Evolutionary conservation across 2,113 vertebrate species (phyloP).

Genomic region (Gopherus flavomarginatus): DNA sequence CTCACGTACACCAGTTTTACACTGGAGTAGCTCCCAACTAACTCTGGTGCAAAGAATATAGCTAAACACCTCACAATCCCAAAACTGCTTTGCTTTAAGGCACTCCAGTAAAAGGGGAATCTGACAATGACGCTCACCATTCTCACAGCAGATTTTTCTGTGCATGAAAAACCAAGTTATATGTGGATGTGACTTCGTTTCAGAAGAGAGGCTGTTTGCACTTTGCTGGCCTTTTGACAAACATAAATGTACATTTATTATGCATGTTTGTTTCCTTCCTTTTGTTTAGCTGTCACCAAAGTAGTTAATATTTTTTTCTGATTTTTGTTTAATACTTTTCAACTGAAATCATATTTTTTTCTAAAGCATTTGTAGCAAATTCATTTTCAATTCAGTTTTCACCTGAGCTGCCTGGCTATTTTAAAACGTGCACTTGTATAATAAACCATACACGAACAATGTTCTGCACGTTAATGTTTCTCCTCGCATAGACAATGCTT

Average conservation of each 20-base stretch:
- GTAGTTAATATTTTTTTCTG: background rate
- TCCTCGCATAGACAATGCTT: background rate
- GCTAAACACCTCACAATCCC: background rate
- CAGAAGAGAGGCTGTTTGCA: no score
- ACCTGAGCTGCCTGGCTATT: background rate
- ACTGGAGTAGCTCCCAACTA: background rate
- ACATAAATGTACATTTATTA: background rate
- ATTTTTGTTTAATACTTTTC: background rate
- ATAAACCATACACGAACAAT: background rate
- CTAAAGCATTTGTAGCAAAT: conserved; percentile 4
- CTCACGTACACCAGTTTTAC: background rate
- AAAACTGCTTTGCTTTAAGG: background rate
- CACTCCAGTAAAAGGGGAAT: background rate
- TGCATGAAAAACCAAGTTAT: background rate
- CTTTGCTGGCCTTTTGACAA: background rate
- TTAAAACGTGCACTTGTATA: background rate
- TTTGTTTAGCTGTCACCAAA: background rate
- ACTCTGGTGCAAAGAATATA: background rate
- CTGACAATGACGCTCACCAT: background rate
- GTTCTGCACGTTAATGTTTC: background rate
- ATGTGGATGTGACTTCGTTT: background rate
- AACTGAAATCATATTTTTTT: background rate
- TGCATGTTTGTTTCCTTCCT: background rate
- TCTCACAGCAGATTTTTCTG: background rate
- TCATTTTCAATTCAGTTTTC: background rate